Percentiles rank a stretch among this genome's conserved stretches.
phyloP scores from a whole-genome alignment of 2,113 vertebrate species.

The Scopus umbretta region DNA sequence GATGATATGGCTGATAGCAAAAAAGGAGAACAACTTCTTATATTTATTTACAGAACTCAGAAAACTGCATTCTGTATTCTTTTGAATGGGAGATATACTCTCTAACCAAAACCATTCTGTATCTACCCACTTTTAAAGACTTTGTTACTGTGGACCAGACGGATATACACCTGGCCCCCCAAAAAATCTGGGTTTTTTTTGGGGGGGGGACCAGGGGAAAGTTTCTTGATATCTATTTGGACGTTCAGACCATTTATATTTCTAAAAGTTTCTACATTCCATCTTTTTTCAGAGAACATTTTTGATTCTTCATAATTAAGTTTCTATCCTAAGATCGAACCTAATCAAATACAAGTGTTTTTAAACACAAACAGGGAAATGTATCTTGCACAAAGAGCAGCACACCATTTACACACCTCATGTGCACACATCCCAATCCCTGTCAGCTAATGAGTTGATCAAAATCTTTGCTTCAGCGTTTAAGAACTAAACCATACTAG shows the following conservation, averaged over 20 bases:
- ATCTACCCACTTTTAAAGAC: background rate
- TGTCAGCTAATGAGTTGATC: background rate
- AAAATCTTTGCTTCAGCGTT: background rate
- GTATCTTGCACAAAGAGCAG: background rate
- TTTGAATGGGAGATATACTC: background rate
- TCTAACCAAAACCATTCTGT: background rate
- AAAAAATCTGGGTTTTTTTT: background rate
- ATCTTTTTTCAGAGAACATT: background rate
- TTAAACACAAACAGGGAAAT: background rate
- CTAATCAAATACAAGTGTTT: background rate
- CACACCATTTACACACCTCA: background rate
- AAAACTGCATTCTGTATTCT: background rate
- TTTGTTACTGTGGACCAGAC: background rate
- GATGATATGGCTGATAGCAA: background rate
- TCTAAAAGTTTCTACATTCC: background rate
- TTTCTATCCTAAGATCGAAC: background rate
- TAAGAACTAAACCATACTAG: background rate
- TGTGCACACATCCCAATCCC: background rate
- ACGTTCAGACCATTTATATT: background rate
- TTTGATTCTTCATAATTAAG: background rate
- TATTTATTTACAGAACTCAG: background rate
- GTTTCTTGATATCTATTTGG: background rate
- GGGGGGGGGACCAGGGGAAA: too few species aligned
- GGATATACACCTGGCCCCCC: background rate
- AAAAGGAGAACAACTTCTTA: background rate